Conservation (phyloP, 2,797 vertebrate species). For the Hoplostethus atlanticus region DNA sequence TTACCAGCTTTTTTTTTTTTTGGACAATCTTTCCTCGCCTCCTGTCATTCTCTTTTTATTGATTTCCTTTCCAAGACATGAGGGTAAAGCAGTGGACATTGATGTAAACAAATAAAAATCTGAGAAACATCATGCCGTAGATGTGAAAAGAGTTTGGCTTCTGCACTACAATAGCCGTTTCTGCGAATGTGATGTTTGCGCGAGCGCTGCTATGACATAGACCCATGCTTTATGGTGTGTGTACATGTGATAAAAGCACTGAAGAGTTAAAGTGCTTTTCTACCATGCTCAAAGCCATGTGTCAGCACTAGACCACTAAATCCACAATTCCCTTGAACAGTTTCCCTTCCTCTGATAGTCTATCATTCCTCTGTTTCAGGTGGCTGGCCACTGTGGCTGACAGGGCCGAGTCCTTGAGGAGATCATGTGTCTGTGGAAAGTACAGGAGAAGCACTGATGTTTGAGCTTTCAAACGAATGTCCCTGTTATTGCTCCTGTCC, state of each 20-base stretch:
- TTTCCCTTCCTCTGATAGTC: conserved; percentile 81
- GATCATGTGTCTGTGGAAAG: conserved; percentile 84
- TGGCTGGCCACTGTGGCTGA: conserved; percentile 82
- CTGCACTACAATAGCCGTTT: neutral
- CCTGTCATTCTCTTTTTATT: conserved; percentile 16
- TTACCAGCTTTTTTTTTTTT: neutral
- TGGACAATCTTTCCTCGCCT: neutral
- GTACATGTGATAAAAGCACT: conserved; percentile 81
- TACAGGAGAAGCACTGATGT: conserved; percentile 76
- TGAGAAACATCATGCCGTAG: neutral
- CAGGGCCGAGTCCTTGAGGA: conserved; percentile 83
- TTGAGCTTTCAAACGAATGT: conserved; percentile 68
- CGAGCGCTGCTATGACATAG: conserved; percentile 41
- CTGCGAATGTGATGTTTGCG: conserved; percentile 1
- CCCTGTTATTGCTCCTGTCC: conserved; percentile 43
- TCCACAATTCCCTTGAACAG: conserved; percentile 79
- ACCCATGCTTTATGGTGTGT: conserved; percentile 79
- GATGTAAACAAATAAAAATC: neutral
- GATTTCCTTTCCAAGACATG: conserved; percentile 17
- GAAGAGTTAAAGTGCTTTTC: conserved; percentile 86
- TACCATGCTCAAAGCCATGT: conserved; percentile 82
- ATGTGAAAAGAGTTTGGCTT: too few species aligned
- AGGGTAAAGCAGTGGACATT: neutral
- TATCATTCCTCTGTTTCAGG: conserved; percentile 83
- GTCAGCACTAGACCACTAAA: conserved; percentile 83